Conservation (phyloP, 2,888 invertebrate species). For the Cacoxenus indagator region DNA sequence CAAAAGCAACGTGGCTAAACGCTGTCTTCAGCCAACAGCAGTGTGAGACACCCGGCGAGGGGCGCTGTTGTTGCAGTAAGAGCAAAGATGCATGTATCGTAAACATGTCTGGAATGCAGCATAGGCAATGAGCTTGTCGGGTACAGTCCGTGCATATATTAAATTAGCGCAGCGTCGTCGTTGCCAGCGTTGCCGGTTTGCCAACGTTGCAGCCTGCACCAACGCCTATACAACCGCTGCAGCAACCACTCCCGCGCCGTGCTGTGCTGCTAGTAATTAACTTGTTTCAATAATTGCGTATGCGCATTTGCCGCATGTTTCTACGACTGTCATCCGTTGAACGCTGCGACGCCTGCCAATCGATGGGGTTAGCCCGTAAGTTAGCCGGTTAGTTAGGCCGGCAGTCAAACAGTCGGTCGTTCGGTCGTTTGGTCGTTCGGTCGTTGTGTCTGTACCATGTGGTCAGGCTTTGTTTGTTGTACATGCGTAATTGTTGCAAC, state of each 20-base stretch:
- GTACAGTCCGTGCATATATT: slow-evolving; percentile 55
- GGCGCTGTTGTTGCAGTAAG: too few relatives aligned
- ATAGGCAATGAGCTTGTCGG: slow-evolving; percentile 17
- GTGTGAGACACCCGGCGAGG: neutral
- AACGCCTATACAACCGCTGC: neutral
- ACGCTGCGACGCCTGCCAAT: neutral
- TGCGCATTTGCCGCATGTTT: slow-evolving; percentile 60
- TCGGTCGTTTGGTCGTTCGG: neutral
- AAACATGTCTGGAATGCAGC: slow-evolving; percentile 46
- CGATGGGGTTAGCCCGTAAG: too few relatives aligned
- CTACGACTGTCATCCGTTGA: slow-evolving; percentile 18
- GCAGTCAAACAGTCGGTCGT: neutral
- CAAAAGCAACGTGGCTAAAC: neutral
- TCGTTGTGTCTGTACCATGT: neutral
- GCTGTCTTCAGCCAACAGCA: too few relatives aligned
- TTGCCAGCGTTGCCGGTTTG: too few relatives aligned
- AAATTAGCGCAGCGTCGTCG: slow-evolving; percentile 37
- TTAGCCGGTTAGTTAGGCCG: too few relatives aligned
- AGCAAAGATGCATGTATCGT: neutral
- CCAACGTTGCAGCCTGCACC: neutral
- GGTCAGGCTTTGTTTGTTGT: neutral
- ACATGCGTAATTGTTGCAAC: slow-evolving; percentile 41
- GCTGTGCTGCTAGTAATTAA: slow-evolving; percentile 50
- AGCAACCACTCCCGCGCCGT: slow-evolving; percentile 45
- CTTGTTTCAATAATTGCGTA: slow-evolving; percentile 66